A percentile compares a stretch with the other conserved stretches of the same genome.
phyloP scores from a whole-genome alignment of 2,113 vertebrate genomes.

The Trematomus loennbergii region DNA sequence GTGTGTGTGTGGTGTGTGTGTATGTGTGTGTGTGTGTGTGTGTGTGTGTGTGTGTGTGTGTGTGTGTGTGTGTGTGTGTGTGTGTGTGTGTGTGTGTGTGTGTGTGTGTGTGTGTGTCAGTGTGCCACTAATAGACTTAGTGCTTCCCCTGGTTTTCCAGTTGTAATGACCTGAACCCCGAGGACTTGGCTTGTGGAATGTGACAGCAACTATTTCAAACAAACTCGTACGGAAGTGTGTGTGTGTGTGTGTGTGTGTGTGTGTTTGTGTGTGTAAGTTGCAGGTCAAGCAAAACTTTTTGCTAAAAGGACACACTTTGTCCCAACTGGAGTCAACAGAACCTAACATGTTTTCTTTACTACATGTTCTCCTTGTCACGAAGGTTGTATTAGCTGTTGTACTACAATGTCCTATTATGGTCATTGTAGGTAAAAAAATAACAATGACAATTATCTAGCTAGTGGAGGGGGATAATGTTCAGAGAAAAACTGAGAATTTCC shows the following conservation, averaged over 20 bases:
- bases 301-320: neutral
- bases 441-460: no score
- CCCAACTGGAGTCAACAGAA: neutral
- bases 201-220: slow-evolving; percentile 72
- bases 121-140: slow-evolving; percentile 49
- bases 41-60: slow-evolving; percentile 2
- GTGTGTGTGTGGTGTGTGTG: slow-evolving; percentile 8
- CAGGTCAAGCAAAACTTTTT: slow-evolving; percentile 7
- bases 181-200: slow-evolving; percentile 73
- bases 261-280: neutral
- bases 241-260: neutral
- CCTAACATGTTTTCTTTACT: neutral
- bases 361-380: neutral
- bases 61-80: slow-evolving; percentile 5
- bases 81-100: neutral
- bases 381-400: neutral
- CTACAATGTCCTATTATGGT: no score
- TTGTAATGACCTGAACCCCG: slow-evolving; percentile 56
- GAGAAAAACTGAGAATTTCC: no score
- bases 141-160: slow-evolving; percentile 56
- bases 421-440: no score
- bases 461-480: no score
- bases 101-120: slow-evolving; percentile 18
- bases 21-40: slow-evolving; percentile 9
- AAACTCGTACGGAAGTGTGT: slow-evolving; percentile 33